Base-by-base conservation (phyloP, 2,797 vertebrate species). In the Acrocephalus scirpaceus region DNA sequence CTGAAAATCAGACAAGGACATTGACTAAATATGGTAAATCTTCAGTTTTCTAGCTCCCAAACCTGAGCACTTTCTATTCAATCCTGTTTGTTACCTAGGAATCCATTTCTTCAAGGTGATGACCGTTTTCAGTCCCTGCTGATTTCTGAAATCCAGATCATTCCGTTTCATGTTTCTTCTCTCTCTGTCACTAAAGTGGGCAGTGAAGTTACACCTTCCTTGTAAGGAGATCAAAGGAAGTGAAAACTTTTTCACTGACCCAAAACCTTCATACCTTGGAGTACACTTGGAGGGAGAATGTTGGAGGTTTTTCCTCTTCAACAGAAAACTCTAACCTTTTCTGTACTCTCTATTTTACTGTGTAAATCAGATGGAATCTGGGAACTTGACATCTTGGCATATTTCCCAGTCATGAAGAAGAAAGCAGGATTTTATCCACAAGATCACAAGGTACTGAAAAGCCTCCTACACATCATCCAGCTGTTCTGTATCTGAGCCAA, bases 21-120 rank as follows among this genome's bases (percentile, higher is more conserved):
- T 42, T 84, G 54, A 70, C 83, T 81, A 93, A 93, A 94, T 88
- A 88, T 19, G 56, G 85, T 61, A 95, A 93, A 88, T 13, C 42
- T 74, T 20, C 40, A 56, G 40, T 36, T 40, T 47, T 32, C 22
- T 53, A 88, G 53, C 20, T 77, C 30, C n/a, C 61, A 72, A 66
- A 81, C 60, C 30, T 1, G 5, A 56, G 45, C 7, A 17, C 27
- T 80, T 92, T n/a, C 38, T 89, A 84, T 76, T 60, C 51, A 70
- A 26, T 38, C 29, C 70, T 36, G 15, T 42, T 61, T 91, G 32
- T 62, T 67, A 82, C 38, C 48, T 57, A 76, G 45, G n/a, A 93
- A 90, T 57, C 38, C 7, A 6, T 62, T 90, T 70, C 53, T 76
- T 78, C 0, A 0, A 90, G 61, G 45, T 32, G 29, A 44, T 48